Evolutionary conservation across 2,113 vertebrate species (phyloP), one percentile per base, ranked within the genome.

Genomic region (Salminus brasiliensis): DNA sequence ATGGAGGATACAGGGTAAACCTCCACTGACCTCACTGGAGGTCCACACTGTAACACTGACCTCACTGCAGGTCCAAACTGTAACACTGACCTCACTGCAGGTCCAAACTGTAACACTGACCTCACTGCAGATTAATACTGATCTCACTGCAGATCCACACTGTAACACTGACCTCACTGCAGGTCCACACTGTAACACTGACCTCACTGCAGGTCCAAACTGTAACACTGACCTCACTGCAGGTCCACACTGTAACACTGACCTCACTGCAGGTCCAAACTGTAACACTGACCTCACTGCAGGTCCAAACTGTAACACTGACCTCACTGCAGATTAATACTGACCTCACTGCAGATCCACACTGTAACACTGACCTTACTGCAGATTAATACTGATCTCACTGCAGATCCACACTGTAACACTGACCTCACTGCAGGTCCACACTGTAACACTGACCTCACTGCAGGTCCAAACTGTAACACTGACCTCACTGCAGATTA

Each of bases 1-100:
- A 98, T 98, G 96, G 96, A 98, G 76, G 97, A 98, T 88, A 98
- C 96, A 0, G 96, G 97, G 97, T 98, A 93, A 92, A 92, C 32
- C 32, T 59, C 49, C 36, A 45, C 47, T 49, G 45, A 49, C 45
- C 45, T 2, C 45, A 49, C 45, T 49, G 45, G 3, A 49, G 2
- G 39, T 5, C 39, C 10, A 41, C 39, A 41, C 39, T 41, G 39
- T 47, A 47, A 21, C 18, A 52, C 49, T 21, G 49, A 52, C 15
- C 18, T 4, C n/a, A n/a, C n/a, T n/a, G n/a, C n/a, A n/a, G n/a
- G n/a, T n/a, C n/a, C n/a, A n/a, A n/a, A n/a, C n/a, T n/a, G n/a
- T n/a, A n/a, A n/a, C n/a, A n/a, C n/a, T n/a, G n/a, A n/a, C n/a
- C n/a, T n/a, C n/a, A n/a, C n/a, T n/a, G n/a, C n/a, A n/a, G n/a